Evolutionary conservation across 2,797 vertebrate species (phyloP).

Genomic region (Capromys pilorides): DNA sequence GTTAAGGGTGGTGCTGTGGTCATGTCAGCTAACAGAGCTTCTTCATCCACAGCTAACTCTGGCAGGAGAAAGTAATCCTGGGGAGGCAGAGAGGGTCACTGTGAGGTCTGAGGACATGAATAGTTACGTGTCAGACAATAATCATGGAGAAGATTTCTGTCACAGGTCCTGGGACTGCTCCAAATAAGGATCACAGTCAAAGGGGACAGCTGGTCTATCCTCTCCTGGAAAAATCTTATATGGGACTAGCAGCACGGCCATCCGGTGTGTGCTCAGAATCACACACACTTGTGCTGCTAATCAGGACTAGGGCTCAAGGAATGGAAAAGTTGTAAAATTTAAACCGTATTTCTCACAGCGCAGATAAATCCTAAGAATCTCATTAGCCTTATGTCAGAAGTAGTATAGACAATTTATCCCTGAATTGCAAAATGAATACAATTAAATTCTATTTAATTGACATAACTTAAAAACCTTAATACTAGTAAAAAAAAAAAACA

Average conservation of each 20-base stretch:
- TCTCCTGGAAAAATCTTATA: slow-evolving; percentile 43
- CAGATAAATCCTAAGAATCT: slow-evolving; percentile 4
- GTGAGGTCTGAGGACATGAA: slow-evolving; percentile 33
- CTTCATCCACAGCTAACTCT: neutral
- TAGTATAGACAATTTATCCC: neutral
- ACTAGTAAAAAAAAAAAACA: slow-evolving; percentile 47
- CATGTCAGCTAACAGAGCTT: neutral
- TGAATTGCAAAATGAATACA: neutral
- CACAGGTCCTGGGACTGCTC: slow-evolving; percentile 57
- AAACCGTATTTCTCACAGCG: slow-evolving; percentile 9
- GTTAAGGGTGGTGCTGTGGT: neutral
- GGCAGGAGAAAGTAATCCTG: neutral
- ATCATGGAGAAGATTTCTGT: slow-evolving; percentile 60
- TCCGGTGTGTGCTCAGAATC: neutral
- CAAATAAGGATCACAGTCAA: slow-evolving; percentile 63
- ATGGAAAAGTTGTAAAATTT: slow-evolving; percentile 26
- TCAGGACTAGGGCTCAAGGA: neutral
- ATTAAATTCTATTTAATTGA: neutral
- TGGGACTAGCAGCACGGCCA: neutral
- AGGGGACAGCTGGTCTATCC: slow-evolving; percentile 62
- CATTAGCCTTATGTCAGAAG: neutral
- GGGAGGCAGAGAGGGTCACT: neutral
- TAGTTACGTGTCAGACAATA: slow-evolving; percentile 35
- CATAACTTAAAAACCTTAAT: slow-evolving; percentile 29
- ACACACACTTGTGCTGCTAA: neutral